Conservation (phyloP, 2,113 vertebrate species). For the Mungos mungo region DNA sequence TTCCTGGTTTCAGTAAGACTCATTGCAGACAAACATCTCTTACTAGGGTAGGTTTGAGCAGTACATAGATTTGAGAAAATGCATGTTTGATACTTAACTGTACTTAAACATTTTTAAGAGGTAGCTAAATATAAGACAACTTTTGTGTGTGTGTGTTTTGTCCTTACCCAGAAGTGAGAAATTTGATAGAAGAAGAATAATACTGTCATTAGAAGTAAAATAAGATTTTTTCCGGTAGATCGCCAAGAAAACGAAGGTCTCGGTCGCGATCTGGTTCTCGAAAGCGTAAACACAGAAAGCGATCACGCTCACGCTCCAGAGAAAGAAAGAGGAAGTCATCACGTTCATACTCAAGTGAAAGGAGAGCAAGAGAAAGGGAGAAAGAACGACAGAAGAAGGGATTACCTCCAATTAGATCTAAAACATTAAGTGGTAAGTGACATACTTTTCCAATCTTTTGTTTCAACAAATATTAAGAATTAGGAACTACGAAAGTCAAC, state of each 20-base stretch:
- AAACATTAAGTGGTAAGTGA: conserved; percentile 93
- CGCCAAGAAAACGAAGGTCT: conserved; percentile 95
- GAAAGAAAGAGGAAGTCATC: conserved; percentile 97
- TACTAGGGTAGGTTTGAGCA: neutral
- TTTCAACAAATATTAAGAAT: neutral
- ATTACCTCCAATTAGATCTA: conserved; percentile 94
- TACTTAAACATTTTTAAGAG: neutral
- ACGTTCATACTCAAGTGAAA: conserved; percentile 96
- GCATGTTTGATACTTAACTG: neutral
- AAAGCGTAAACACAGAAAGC: conserved; percentile 97
- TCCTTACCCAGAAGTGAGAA: neutral
- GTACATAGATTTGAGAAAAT: neutral
- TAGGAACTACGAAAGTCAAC: neutral
- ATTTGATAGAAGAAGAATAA: neutral
- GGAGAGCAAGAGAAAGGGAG: conserved; percentile 94
- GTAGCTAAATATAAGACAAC: neutral
- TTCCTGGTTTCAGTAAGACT: neutral
- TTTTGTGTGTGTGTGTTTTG: neutral
- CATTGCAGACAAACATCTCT: neutral
- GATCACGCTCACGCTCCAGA: conserved; percentile 95
- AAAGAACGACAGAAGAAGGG: conserved; percentile 98
- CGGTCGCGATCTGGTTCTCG: conserved; percentile 96
- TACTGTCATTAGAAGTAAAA: conserved; percentile 23
- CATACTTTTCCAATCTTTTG: neutral
- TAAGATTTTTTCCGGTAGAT: conserved; percentile 82